phyloP scores from a whole-genome alignment of 2,113 vertebrate species.

The Poeciliopsis prolifica region DNA sequence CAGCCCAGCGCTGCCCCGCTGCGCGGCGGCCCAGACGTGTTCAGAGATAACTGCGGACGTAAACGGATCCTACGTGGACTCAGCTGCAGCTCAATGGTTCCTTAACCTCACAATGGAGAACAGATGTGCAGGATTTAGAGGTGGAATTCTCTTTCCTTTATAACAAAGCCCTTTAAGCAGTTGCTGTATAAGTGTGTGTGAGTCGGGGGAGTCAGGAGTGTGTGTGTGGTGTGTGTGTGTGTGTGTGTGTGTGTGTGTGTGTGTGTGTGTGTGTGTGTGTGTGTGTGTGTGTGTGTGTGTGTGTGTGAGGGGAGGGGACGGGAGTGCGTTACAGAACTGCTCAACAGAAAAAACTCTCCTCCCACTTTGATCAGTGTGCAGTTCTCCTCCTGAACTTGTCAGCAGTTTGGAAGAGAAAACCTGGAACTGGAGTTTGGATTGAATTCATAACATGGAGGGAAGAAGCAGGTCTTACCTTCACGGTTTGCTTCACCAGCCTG shows the following conservation, averaged over 20 bases:
- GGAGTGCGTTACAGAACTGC: conserved; percentile 36
- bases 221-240: not conserved
- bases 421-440: not conserved
- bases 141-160: conserved; percentile 70
- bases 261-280: not conserved
- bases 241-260: not conserved
- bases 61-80: conserved; percentile 57
- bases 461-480: conserved; percentile 75
- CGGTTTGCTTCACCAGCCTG: conserved; percentile 77
- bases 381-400: conserved; percentile 26
- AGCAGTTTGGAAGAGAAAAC: conserved; percentile 2
- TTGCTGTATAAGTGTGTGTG: conserved; percentile 42
- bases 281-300: conserved; percentile 1
- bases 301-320: conserved; percentile 16
- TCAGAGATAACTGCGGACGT: conserved; percentile 38
- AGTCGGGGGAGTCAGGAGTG: conserved; percentile 8
- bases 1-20: conserved; percentile 20
- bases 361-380: conserved; percentile 55
- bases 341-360: conserved; percentile 57
- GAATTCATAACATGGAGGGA: conserved; percentile 5
- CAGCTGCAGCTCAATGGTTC: conserved; percentile 57
- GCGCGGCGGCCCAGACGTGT: conserved; percentile 20
- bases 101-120: conserved; percentile 67
- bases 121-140: conserved; percentile 73
- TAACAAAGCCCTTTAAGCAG: conserved; percentile 66